These are phyloP conservation scores for Polymixis lichenea DNA, from an alignment of 2,888 invertebrate genomes.

Conservation along the genomic window DNA sequence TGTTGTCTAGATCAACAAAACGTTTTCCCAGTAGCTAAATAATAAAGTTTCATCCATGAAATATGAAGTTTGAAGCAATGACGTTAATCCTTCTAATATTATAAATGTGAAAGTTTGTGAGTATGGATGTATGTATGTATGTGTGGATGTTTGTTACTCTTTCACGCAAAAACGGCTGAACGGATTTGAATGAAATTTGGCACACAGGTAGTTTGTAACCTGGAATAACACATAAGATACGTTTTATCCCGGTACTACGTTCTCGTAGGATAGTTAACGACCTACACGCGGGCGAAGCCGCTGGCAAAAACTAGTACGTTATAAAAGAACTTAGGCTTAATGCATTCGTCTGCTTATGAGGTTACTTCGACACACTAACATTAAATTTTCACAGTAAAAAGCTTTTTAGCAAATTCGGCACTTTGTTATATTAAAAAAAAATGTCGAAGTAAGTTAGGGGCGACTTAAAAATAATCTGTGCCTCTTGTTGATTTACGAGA, in stretches of 20 bases:
- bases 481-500: slow-evolving; percentile 69
- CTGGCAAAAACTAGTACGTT: no score
- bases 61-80: slow-evolving; percentile 21
- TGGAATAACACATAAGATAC: no score
- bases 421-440: slow-evolving; percentile 56
- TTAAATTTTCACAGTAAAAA: slow-evolving; percentile 40
- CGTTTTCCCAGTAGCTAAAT: neutral
- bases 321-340: slow-evolving; percentile 3
- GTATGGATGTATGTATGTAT: no score
- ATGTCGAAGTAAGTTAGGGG: slow-evolving; percentile 49
- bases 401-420: slow-evolving; percentile 50
- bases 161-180: no score
- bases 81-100: no score
- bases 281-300: no score
- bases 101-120: no score
- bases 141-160: no score
- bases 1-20: neutral
- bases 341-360: slow-evolving; percentile 3
- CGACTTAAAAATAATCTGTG: slow-evolving; percentile 68
- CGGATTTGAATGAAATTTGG: no score
- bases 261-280: no score
- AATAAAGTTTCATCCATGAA: slow-evolving; percentile 1
- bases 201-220: no score
- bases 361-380: slow-evolving; percentile 9
- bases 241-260: no score